Evolutionary conservation across 2,797 vertebrate genomes (phyloP), one percentile per base, ranked within the genome.

Genomic region (Sciurus vulgaris): DNA sequence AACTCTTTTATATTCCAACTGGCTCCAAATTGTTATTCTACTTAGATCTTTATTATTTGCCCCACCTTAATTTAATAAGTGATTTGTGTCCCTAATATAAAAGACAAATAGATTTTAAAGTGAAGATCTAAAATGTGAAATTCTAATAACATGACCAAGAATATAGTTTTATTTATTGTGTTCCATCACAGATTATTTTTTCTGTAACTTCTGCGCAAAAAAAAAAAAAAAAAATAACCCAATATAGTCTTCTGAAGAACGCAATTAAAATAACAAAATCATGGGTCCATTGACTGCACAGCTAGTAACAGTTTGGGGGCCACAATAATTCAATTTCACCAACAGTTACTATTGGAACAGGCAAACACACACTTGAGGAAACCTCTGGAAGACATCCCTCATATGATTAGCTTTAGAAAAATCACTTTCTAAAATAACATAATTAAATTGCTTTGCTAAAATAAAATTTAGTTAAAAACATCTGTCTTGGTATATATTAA

Each of bases 1-100:
- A 54, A 59, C 20, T 82, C 72, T 90, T 92, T 89, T 89, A 44
- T 69, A 89, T 28, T 73, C 33, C 65, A 61, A 1, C 12, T 18
- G 69, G 24, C 4, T 96, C 41, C 5, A 38, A 51, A 72, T 84
- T 91, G 24, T 94, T 86, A 84, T 49, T 93, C 35, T 78, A 63
- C 30, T 86, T 17, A n/a, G 28, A 69, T 72, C 54, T 84, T 77
- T 83, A 91, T 97, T 91, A 49, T 41, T 72, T 74, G 38, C 26
- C 24, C 51, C 49, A 74, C 93, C 38, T 91, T 95, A 92, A 86
- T 94, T 95, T 94, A 94, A 94, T 92, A 91, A 92, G 35, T 41
- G 89, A n/a, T 51, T 56, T 96, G 15, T 78, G 44, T 81, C 28
- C 11, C 35, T 54, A 35, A 8, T 38, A 78, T 15, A 78, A 49